Percentiles rank a stretch among this genome's conserved stretches.
Conservation (phyloP, 2,888 invertebrate species). For the Caenorhabditis becei region DNA sequence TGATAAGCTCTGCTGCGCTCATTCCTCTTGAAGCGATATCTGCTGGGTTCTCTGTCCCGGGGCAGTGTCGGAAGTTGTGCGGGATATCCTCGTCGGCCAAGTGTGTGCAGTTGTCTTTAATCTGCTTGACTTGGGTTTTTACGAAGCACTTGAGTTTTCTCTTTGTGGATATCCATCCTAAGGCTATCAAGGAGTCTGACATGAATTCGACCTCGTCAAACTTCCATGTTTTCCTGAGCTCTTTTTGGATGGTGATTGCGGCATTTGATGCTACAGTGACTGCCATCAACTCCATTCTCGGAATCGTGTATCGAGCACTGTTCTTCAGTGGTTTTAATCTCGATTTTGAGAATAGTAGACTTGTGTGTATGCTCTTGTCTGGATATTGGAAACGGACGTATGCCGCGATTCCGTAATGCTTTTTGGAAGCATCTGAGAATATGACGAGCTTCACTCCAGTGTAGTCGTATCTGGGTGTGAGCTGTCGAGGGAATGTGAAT, state of each 20-base stretch:
- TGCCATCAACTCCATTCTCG: neutral
- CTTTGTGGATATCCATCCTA: neutral
- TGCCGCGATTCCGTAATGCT: neutral
- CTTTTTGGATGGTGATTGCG: neutral
- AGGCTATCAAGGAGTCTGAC: neutral
- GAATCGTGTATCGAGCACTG: neutral
- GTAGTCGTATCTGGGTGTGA: neutral
- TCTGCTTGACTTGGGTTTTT: neutral
- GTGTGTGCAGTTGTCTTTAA: neutral
- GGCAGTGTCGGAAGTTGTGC: neutral
- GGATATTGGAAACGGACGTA: neutral
- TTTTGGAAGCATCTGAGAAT: slow-evolving; percentile 13
- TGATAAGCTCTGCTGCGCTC: neutral
- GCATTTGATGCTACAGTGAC: neutral
- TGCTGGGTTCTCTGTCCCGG: neutral
- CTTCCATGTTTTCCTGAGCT: neutral
- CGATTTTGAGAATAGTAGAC: neutral
- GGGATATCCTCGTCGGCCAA: neutral
- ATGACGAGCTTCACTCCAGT: neutral
- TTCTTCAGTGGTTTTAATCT: neutral
- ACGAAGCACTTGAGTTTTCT: neutral
- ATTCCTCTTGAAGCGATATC: slow-evolving; percentile 1
- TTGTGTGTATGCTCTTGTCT: neutral
- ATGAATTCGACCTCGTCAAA: neutral
- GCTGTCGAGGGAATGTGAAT: neutral